Evolutionary conservation across 2,113 vertebrate genomes (phyloP), one percentile per base, ranked within the genome.

Genomic region (Ictalurus furcatus): DNA sequence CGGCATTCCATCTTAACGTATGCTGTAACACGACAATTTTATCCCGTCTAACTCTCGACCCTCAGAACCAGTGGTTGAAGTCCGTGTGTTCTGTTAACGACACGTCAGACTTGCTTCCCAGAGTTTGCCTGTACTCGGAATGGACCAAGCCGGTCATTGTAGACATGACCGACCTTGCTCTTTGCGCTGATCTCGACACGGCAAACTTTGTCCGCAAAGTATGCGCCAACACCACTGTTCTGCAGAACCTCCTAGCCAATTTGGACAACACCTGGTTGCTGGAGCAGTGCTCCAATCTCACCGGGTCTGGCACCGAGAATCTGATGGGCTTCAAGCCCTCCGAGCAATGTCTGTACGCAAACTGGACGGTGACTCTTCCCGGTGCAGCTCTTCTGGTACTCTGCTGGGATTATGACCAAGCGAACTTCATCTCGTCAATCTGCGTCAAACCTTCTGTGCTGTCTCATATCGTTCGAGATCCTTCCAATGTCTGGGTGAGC

Each of bases 371-470:
- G 3, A 76, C 89, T 21, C 81, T 92, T 25, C 95, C 96, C 34
- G 93, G 94, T 14, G 85, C 91, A 2, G 61, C 84, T 0, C 92
- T 95, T 19, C 89, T 96, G 81, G 93, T 93, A 9, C 93, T 95
- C 80, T 97, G 96, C 92, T 96, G 95, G 95, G 94, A 96, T 81
- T 94, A 93, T 0, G 96, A 97, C 90, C 94, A 94, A 88, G 89
- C 84, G 6, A 93, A 91, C 34, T 97, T 97, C 83, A 90, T 95
- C 44, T 91, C 91, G 6, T 91, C 85, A 0, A 34, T 97, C 87
- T 97, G 96, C 84, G 79, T 78, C 1, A 89, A 95, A 30, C 16
- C 91, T 2, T 40, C 1, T 3, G 88, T 96, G 25, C 92, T 96
- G 4, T 76, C 83, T 40, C 5, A 88, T 79, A 88, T 97, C 30